Base-by-base conservation (phyloP, 92 coral and sea anemone genomes). In the Porites cylindrica region DNA sequence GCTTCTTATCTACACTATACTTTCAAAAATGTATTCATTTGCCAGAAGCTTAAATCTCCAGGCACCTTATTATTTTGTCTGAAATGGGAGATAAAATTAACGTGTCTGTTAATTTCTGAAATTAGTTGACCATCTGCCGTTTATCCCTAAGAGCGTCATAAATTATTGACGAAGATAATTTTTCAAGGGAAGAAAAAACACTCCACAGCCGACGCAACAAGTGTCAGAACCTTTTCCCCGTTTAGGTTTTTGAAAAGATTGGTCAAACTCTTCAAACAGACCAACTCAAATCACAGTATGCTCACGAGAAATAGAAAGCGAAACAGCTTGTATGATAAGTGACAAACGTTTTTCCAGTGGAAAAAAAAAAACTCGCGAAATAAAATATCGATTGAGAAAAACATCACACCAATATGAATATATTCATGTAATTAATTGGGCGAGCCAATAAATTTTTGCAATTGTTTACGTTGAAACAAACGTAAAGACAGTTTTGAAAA, bases 371-470 rank as follows among this genome's bases (percentile, higher is more conserved):
- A 29, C 38, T 1, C 23, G 50, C 23, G 17, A 70, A 81, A 38
- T 51, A 59, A 43, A 70, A 18, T 8, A 65, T 24, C 19, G 70
- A 56, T 51, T 19, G 12, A 69, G 7, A 56, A 56, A 72, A 62
- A 19, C 69, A 70, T 69, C 20, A 70, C 77, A 70, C 17, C 70
- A 69, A 82, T 17, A 82, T 70, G 69, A 38, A 82, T 82, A 70
- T 70, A 82, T 82, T 82, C 78, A 82, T 82, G 78, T 8, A 82
- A 59, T 70, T 69, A 80, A 82, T 70, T n/a, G 71, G 70, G 38
- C 47, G 47, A 82, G 43, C 59, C 52, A 75, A 51, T 29, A 73
- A 11, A 65, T 51, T 38, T 38, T 73, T 73, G 53, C 10, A 16
- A 61, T 62, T 83, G 61, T 62, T 64, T 51, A 13, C 73, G 70